Evolutionary conservation across 2,888 invertebrate genomes (phyloP), one percentile per base, ranked within the genome.

Genomic region (Heliconius ethilla): DNA sequence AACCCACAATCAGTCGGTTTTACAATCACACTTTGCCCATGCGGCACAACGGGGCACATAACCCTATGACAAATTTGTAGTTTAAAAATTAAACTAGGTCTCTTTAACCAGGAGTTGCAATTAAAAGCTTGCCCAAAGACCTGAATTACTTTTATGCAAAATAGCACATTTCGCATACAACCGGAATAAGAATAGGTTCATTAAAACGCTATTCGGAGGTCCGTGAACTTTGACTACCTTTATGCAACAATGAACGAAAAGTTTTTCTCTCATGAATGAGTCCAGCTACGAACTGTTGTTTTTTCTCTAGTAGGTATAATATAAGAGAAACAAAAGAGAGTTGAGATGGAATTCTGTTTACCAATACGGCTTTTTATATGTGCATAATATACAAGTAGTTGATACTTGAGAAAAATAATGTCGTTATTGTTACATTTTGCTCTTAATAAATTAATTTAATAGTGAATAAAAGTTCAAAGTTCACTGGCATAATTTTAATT

Each of bases 251-350:
- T 80, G 45, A 69, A 70, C 75, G n/a, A 78, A 78, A 77, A 73
- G 27, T 74, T 80, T 70, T 80, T 78, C 78, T 76, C 80, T 75
- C 73, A 76, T 73, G 79, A 78, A 78, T 74, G 45, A 75, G 59
- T 73, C 55, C 76, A 77, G 33, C 70, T 75, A 63, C n/a, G 45
- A 76, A 79, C 55, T 67, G 51, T 70, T 75, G 74, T 78, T 70
- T 76, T 80, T 76, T 75, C 62, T 75, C 75, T 72, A 75, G 51
- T 22, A 51, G 51, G 75, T 33, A 67, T 73, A 79, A 78, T 78
- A 75, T 78, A 70, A 70, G 40, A 73, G 67, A 79, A 77, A 79
- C 79, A 79, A 76, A 79, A 55, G 33, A 33, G 67, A 51, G 67
- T 66, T 45, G 78, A 45, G 69, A 78, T 73, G 25, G 69, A 77